Evolutionary conservation across 2,113 vertebrate species (phyloP), one percentile per base, ranked within the genome.

Genomic region (Phainopepla nitens): DNA sequence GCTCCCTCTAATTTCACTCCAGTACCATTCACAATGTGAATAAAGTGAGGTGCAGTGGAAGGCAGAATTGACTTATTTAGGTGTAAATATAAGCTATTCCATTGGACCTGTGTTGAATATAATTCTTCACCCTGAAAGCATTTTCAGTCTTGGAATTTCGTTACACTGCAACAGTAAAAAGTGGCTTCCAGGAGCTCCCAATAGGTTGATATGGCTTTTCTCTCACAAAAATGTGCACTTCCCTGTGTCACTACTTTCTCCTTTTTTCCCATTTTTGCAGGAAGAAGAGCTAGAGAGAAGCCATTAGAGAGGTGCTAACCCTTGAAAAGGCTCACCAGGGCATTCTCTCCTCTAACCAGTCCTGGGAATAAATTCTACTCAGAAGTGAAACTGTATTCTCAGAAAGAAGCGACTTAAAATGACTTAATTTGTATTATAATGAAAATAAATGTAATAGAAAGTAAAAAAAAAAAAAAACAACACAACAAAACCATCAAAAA

Each of bases 401-500:
- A 82, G 51, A 58, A 66, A 84, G 35, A 44, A 50, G 36, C 75
- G 22, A 71, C 18, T 6, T 91, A 47, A 66, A 87, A 39, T 56
- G 0, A 17, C 7, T 2, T 31, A 9, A 8, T 39, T 58, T 77
- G 5, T 42, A 44, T 87, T 66, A 68, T 31, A 84, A 47, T 15
- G 6, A 76, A 82, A 87, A 70, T 9, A 72, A 54, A 58, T 57
- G 2, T 25, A 62, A 84, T 5, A 61, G 15, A 82, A 73, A 66
- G 5, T 24, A 50, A 50, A 69, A 1, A 18, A 6, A 10, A 7
- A 29, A 20, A 39, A 9, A 39, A 39, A 39, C 39, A 39, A 39
- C n/a, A 13, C 4, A 27, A 21, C 0, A 8, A 0, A n/a, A 18
- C 39, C 39, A 39, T 12, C 39, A 10, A 72, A 49, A 71, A 1